Evolutionary conservation across 2,888 invertebrate genomes (phyloP).

Genomic region (Caenorhabditis plicata): DNA sequence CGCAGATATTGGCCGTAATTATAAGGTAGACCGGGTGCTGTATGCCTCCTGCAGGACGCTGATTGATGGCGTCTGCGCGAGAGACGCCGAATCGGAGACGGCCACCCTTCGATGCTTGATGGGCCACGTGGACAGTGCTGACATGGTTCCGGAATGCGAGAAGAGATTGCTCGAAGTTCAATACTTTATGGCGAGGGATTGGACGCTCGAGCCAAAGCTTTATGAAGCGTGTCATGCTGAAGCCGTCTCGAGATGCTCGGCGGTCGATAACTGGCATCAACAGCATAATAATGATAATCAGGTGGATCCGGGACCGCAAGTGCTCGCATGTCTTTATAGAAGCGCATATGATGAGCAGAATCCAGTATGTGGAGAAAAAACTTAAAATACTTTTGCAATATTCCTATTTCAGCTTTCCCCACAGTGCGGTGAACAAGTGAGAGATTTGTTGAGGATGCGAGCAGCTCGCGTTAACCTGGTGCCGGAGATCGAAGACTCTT

Average conservation of each 20-base stretch:
- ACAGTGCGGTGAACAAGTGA: slow-evolving; percentile 75
- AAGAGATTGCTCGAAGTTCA: slow-evolving; percentile 89
- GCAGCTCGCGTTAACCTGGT: slow-evolving; percentile 88
- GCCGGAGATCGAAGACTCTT: slow-evolving; percentile 88
- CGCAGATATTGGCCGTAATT: slow-evolving; percentile 90
- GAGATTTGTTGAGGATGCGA: slow-evolving; percentile 86
- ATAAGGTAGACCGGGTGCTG: slow-evolving; percentile 78
- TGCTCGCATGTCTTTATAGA: slow-evolving; percentile 86
- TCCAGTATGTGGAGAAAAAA: slow-evolving; percentile 33
- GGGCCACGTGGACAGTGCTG: slow-evolving; percentile 77
- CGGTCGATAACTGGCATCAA: slow-evolving; percentile 60
- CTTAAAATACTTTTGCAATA: background rate
- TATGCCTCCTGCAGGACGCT: slow-evolving; percentile 56
- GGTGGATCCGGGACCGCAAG: slow-evolving; percentile 80
- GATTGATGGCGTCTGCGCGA: slow-evolving; percentile 66
- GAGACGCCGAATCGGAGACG: slow-evolving; percentile 59
- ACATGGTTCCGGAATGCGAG: slow-evolving; percentile 87
- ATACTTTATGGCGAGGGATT: slow-evolving; percentile 93
- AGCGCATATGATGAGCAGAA: slow-evolving; percentile 68
- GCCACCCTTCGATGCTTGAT: slow-evolving; percentile 85
- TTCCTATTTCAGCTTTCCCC: slow-evolving; percentile 67
- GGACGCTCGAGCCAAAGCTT: slow-evolving; percentile 84
- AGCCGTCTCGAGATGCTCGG: slow-evolving; percentile 71
- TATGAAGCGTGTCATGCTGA: slow-evolving; percentile 86
- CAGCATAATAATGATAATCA: slow-evolving; percentile 66